Conservation (phyloP, 2,888 invertebrate species). For the Acheta domesticus region DNA sequence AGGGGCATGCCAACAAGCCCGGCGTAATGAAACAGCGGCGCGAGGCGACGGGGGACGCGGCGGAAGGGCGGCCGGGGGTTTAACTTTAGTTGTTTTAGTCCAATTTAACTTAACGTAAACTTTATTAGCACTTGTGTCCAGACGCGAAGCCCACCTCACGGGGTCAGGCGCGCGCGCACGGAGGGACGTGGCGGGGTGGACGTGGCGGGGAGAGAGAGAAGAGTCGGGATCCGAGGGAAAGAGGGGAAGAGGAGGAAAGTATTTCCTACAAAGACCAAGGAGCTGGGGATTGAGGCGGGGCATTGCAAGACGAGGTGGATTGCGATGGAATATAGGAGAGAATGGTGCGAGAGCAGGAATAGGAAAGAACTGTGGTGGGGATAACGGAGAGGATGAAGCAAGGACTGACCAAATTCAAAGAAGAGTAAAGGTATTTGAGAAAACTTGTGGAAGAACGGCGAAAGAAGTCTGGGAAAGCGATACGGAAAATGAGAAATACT, state of each 20-base stretch:
- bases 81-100: slow-evolving; percentile 33
- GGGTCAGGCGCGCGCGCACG: slow-evolving; percentile 11
- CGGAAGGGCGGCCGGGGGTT: slow-evolving; percentile 20
- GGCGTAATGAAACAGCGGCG: slow-evolving; percentile 31
- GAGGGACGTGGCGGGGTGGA: not conserved
- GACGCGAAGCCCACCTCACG: slow-evolving; percentile 11
- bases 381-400: not conserved
- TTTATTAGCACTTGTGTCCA: slow-evolving; percentile 35
- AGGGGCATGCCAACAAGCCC: slow-evolving; percentile 28
- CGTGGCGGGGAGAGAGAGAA: not conserved
- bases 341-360: not conserved
- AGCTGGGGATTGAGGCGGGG: not conserved
- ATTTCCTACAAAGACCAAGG: not conserved
- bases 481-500: too few relatives aligned
- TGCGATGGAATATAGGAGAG: not conserved
- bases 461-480: too few relatives aligned
- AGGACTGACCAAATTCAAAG: not conserved
- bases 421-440: too few relatives aligned
- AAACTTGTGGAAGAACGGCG: too few relatives aligned
- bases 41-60: slow-evolving; percentile 5
- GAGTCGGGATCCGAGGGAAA: not conserved
- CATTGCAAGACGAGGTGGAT: not conserved
- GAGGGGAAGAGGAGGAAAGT: not conserved
- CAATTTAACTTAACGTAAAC: slow-evolving; percentile 37
- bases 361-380: not conserved